These are phyloP conservation scores for Colinus virginianus DNA, from an alignment of 2,113 vertebrate genomes.

Conservation along the genomic window DNA sequence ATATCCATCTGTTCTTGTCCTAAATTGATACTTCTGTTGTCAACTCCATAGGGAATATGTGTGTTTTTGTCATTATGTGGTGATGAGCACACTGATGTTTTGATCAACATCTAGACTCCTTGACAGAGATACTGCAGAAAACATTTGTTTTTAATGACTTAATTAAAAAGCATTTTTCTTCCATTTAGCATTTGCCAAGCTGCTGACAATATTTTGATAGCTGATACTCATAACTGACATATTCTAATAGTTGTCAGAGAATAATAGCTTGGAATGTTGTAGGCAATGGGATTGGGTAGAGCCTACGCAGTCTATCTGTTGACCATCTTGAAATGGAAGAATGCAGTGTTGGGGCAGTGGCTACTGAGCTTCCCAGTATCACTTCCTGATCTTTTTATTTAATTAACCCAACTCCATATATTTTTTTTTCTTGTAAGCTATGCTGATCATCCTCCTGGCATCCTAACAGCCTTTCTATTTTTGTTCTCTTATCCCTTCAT, in stretches of 20 bases:
- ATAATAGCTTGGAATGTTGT: not conserved
- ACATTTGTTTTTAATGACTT: not conserved
- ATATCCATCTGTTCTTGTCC: constrained; percentile 10
- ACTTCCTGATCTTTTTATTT: not conserved
- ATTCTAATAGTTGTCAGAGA: not conserved
- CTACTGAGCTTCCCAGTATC: not conserved
- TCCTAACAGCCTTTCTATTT: not conserved
- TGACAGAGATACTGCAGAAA: not conserved
- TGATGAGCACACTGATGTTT: not conserved
- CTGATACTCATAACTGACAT: not conserved
- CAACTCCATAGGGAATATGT: not conserved
- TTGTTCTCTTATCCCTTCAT: not conserved
- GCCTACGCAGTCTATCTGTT: not conserved
- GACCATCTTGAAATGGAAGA: not conserved
- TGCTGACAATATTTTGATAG: not conserved
- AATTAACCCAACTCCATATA: not conserved
- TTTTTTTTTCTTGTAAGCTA: not conserved
- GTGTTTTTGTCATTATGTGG: fast-evolving
- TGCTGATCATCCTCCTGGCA: not conserved
- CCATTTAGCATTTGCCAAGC: not conserved
- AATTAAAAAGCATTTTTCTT: not conserved
- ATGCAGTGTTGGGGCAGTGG: not conserved
- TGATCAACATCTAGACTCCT: not conserved
- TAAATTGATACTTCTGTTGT: not conserved
- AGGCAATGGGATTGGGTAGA: not conserved